Conservation (phyloP, 2,113 vertebrate species). For the Proteles cristata region DNA sequence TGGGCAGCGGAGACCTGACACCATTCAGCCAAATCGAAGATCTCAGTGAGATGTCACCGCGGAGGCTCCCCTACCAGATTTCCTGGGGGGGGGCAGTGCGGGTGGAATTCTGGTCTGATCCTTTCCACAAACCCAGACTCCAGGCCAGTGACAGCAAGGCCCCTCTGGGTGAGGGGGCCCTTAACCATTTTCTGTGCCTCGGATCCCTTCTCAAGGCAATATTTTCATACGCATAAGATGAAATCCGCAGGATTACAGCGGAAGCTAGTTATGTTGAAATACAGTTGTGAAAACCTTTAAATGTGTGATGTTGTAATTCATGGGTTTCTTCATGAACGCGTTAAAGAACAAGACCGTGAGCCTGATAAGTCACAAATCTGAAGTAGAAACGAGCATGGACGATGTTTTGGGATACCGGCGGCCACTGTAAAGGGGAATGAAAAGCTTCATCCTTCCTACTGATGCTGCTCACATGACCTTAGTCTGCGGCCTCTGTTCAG, state of each 20-base stretch:
- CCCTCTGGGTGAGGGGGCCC: background rate
- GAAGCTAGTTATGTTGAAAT: background rate
- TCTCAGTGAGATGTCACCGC: fast-evolving
- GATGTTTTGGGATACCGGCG: background rate
- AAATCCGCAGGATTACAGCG: background rate
- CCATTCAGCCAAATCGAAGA: background rate
- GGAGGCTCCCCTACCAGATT: background rate
- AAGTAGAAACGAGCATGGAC: background rate
- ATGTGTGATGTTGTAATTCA: background rate
- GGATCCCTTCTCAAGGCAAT: background rate
- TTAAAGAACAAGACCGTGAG: background rate
- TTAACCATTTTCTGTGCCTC: background rate
- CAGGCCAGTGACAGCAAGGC: background rate
- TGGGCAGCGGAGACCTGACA: background rate
- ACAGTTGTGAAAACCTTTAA: background rate
- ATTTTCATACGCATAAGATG: background rate
- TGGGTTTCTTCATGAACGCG: background rate
- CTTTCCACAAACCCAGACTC: background rate
- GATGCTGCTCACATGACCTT: fast-evolving
- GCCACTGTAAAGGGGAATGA: background rate
- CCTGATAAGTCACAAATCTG: background rate
- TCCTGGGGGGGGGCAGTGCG: background rate
- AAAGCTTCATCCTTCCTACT: background rate
- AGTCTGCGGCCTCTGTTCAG: background rate
- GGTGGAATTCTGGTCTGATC: background rate